Conservation (phyloP, 1,140 invertebrate genomes). For the Hyles euphorbiae region DNA sequence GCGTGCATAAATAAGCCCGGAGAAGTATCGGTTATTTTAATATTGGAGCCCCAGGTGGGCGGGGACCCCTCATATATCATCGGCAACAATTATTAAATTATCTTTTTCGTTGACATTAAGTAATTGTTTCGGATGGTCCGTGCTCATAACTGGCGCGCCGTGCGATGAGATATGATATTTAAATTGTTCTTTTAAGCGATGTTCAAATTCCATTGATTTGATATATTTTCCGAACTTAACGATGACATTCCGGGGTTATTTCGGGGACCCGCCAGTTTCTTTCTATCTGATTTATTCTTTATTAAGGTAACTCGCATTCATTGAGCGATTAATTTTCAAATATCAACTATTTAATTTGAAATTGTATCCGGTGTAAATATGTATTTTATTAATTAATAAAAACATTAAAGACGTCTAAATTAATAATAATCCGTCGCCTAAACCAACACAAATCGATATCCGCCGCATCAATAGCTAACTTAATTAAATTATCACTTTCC, state of each 20-base stretch:
- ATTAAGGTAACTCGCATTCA: too few species aligned
- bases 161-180: slow-evolving; percentile 52
- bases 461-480: background rate
- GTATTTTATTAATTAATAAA: too few species aligned
- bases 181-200: slow-evolving; percentile 50
- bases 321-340: too few species aligned
- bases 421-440: background rate
- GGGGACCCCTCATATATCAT: slow-evolving; percentile 63
- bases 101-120: slow-evolving; percentile 74
- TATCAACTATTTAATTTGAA: too few species aligned
- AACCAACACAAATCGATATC: background rate
- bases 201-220: slow-evolving; percentile 44
- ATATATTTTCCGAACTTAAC: slow-evolving; percentile 2
- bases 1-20: slow-evolving; percentile 62
- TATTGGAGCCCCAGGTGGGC: slow-evolving; percentile 65
- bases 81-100: slow-evolving; percentile 73
- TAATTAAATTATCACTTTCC: background rate
- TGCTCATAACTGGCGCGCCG: slow-evolving; percentile 50
- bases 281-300: background rate
- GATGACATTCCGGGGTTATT: background rate
- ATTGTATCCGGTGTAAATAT: too few species aligned
- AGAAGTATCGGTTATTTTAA: slow-evolving; percentile 67
- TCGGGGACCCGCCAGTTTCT: background rate
- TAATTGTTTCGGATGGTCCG: slow-evolving; percentile 64
- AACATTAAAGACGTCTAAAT: too few species aligned